Base-by-base conservation (phyloP, 2,888 invertebrate genomes). In the Caenorhabditis sp. region DNA sequence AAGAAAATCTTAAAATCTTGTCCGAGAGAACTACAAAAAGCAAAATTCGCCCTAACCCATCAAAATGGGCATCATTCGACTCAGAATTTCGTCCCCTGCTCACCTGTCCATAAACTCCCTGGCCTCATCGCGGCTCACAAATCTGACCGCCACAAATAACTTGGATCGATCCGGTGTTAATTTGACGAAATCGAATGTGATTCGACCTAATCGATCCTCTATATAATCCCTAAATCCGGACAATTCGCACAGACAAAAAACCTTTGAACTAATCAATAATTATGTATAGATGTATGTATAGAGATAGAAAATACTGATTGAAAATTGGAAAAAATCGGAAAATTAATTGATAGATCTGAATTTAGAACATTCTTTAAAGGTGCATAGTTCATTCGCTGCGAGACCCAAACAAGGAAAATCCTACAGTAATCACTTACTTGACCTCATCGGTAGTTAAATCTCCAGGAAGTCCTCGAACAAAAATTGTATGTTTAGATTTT, bases 171-270 rank as follows among this genome's bases (percentile, higher is more conserved):
- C 87, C 21, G 71, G 78, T 7, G 80, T 74, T 5, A 69, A 31
- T 67, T 87, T 87, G 59, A 83, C 77, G 68, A 87, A 87, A 67
- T 87, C 87, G 73, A 85, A 85, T 23, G 82, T 78, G 61, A 85
- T 81, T 1, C 79, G 69, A 5, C 87, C 87, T 31, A 84, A 75
- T 50, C 83, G 76, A 36, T 87, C 82, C 26, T 83, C 84, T 73
- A 87, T 84, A 71, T 80, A 87, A 23, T 84, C 83, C 65, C 87
- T 87, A 72, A 76, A 86, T 5, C 5, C 3, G 12, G 43, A 3
- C 14, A n/a, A n/a, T n/a, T n/a, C n/a, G n/a, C n/a, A n/a, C n/a
- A n/a, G 43, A 17, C 14, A 17, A 14, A 43, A 17, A 10, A 17
- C 5, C 17, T 8, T 8, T 43, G 12, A 43, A 43, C 17, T 7